These are phyloP conservation scores for Puma concolor DNA, from an alignment of 2,113 vertebrate genomes.

Conservation along the genomic window DNA sequence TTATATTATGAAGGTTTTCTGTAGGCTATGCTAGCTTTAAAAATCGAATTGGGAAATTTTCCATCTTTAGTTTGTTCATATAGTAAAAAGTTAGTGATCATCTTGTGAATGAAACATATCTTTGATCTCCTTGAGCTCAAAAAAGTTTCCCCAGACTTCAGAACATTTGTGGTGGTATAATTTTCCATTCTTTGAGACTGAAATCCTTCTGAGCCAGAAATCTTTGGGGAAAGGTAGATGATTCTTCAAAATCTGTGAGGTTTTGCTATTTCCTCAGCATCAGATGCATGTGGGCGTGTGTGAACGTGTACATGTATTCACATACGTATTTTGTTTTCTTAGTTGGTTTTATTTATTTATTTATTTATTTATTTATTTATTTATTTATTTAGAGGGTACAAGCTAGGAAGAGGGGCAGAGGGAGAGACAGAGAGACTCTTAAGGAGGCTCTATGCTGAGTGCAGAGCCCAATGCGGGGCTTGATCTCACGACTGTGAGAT, in stretches of 20 bases:
- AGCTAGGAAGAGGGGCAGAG: too few species aligned
- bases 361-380: too few species aligned
- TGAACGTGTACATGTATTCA: background rate
- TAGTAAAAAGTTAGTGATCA: background rate
- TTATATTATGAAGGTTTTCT: background rate
- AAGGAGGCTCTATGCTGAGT: too few species aligned
- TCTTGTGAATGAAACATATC: background rate
- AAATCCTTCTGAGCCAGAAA: background rate
- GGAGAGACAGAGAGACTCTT: too few species aligned
- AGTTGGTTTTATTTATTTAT: background rate
- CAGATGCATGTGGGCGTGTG: fast-evolving
- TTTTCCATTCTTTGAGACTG: background rate
- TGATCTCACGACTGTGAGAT: too few species aligned
- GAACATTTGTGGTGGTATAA: background rate
- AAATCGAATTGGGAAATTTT: background rate
- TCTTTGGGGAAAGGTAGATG: background rate
- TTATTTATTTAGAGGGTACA: too few species aligned
- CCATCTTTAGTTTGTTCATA: background rate
- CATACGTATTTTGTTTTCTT: background rate
- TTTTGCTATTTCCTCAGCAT: background rate
- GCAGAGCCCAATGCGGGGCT: too few species aligned
- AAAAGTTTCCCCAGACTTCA: background rate
- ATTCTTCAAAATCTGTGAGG: background rate
- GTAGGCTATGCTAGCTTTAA: background rate
- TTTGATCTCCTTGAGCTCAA: background rate